These are phyloP conservation scores for Shinisaurus crocodilurus DNA, from an alignment of 2,113 vertebrate species.

Conservation along the genomic window DNA sequence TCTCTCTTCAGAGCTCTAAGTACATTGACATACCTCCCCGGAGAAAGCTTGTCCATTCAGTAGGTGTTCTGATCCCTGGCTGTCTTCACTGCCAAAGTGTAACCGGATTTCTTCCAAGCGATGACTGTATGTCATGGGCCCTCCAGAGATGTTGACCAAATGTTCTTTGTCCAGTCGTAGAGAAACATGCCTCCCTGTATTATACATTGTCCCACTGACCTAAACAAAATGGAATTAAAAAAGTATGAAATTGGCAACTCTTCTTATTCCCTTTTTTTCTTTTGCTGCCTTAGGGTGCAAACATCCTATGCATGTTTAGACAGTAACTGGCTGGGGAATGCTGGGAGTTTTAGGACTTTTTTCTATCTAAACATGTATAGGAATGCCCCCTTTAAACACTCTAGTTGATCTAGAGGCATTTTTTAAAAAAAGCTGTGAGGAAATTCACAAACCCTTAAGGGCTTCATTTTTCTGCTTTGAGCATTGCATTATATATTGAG, in stretches of 20 bases:
- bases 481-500: constrained; percentile 22
- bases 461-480: constrained; percentile 29
- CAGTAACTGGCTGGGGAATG: too few species aligned
- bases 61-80: constrained; percentile 96
- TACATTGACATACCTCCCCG: constrained; percentile 85
- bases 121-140: constrained; percentile 97
- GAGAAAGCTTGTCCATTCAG: constrained; percentile 98
- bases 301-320: too few species aligned
- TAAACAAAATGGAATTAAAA: constrained; percentile 61
- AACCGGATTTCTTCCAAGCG: constrained; percentile 96
- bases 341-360: too few species aligned
- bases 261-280: rapidly evolving
- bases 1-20: not conserved
- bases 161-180: constrained; percentile 97
- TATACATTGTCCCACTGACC: constrained; percentile 99
- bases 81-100: constrained; percentile 97
- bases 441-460: constrained; percentile 36
- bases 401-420: not conserved
- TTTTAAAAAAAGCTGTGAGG: not conserved
- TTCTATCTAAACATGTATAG: too few species aligned
- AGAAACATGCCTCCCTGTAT: constrained; percentile 96
- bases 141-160: constrained; percentile 97
- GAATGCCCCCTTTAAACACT: not conserved
- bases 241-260: constrained; percentile 1
- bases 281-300: not conserved